Base-by-base conservation (phyloP, 2,113 vertebrate species). In the Lepus europaeus region DNA sequence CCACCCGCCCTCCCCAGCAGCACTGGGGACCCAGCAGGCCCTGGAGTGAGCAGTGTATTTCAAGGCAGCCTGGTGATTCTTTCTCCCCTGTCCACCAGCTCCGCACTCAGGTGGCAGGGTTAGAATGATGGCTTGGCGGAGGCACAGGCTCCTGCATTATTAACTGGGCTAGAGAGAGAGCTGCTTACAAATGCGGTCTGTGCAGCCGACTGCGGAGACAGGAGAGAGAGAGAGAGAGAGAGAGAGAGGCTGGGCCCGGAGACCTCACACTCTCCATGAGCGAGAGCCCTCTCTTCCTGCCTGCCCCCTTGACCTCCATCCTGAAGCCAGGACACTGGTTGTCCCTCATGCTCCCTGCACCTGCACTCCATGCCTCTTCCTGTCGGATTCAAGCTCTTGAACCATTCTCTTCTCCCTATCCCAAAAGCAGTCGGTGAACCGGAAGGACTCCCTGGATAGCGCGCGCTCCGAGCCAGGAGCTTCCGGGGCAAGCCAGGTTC, bases 101-200 rank as follows among this genome's bases (percentile, higher is more conserved):
- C 9, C 1, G 53, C 1, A 5, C 83, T 86, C n/a, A 33, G 96
- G 90, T 73, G 19, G 29, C 94, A 86, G 29, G 59, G 61, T 59
- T 87, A 70, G 92, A 97, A 93, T 88, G 94, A 93, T 69, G 66
- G 63, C 63, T 29, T 80, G 96, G 97, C 96, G 80, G 33, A 92
- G 69, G 96, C 53, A 3, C 94, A 20, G 79, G 92, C 94, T 96
- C 39, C 96, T 98, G 96, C 97, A 98, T 98, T 97, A 98, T 97
- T 98, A 96, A 97, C 91, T 94, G 89, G 78, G 31, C 93, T 93
- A 78, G 87, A 87, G 84, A 97, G 94, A 98, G 81, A 77, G 69
- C 6, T 93, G 78, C 91, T 97, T 97, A 97, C 94, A 82, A 96
- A 97, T 94, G 93, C 94, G 90, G 97, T 87, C 97, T 81, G 49